Base-by-base conservation (phyloP, 1,140 invertebrate species). In the Archivesica marissinica region DNA sequence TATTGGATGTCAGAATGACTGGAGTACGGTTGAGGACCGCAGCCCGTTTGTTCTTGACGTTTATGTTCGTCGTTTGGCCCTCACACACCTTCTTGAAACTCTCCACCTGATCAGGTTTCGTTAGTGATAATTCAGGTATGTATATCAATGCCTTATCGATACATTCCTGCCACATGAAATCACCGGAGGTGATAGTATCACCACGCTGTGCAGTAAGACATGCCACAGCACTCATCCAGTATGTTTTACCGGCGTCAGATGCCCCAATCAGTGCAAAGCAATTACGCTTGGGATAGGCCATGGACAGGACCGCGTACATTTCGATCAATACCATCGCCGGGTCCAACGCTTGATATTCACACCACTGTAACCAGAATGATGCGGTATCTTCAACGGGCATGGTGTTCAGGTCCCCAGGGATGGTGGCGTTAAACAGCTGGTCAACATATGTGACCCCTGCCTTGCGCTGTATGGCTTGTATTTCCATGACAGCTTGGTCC, bases 121-220 rank as follows among this genome's bases (percentile, higher is more conserved):
- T 4, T 13, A 77, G 17, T 1, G 25, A 7, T 2, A 77, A 17
- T 47, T 78, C 76, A 4, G 54, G 56, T 7, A 78, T 28, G 17
- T 7, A 20, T 0, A 78, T 78, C 0, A 64, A 3, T 17, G 15
- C 35, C n/a, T 78, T 61, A 20, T 25, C 56, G 20, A 47, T 25
- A 54, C 76, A 78, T 17, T 61, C 54, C 30, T 64, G 54, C 41
- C 30, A 78, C 33, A 47, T 47, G 25, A 78, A 78, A 23, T 78
- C 76, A 2, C 54, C 54, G n/a, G 2, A 25, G 13, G 35, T 41
- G 25, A 78, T 64, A 3, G 17, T 28, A 6, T 78, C 3, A 33
- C 76, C 76, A 23, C 13, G 7, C 20, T 6, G 0, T 33, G 61
- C 59, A n/a, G 2, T 11, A 1, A 38, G 7, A 7, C 1, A 20